phyloP scores from a whole-genome alignment of 2,113 vertebrate genomes.

The Odontesthes bonariensis region DNA sequence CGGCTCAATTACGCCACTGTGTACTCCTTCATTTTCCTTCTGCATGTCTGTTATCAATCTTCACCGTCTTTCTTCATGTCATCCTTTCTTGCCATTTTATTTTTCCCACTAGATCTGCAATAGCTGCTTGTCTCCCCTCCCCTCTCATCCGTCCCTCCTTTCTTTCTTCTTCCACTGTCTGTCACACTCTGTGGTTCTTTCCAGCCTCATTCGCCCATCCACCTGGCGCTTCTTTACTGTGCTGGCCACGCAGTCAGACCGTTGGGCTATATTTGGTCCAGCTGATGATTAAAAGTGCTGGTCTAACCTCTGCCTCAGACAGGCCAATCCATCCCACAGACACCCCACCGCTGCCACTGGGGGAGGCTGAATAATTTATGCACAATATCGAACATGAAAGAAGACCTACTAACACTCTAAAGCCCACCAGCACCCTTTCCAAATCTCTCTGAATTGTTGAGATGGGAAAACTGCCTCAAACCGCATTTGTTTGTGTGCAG shows the following conservation, averaged over 20 bases:
- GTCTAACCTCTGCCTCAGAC: slow-evolving; percentile 83
- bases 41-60: slow-evolving; percentile 38
- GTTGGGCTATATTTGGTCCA: slow-evolving; percentile 81
- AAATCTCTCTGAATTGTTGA: slow-evolving; percentile 58
- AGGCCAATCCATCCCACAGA: slow-evolving; percentile 86
- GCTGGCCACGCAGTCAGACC: slow-evolving; percentile 58
- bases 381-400: slow-evolving; percentile 87
- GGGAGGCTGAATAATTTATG: slow-evolving; percentile 86
- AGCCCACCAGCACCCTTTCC: slow-evolving; percentile 64
- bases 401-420: slow-evolving; percentile 78
- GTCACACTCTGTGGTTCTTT: slow-evolving; percentile 29
- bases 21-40: slow-evolving; percentile 62
- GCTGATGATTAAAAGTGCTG: slow-evolving; percentile 85
- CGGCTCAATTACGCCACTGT: slow-evolving; percentile 61
- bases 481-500: slow-evolving; percentile 45
- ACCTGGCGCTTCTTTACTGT: slow-evolving; percentile 41
- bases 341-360: slow-evolving; percentile 73
- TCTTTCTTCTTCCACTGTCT: slow-evolving; percentile 2
- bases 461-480: slow-evolving; percentile 53
- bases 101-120: slow-evolving; percentile 37
- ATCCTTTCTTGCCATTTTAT: slow-evolving; percentile 6
- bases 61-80: slow-evolving; percentile 9
- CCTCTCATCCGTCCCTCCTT: slow-evolving; percentile 21
- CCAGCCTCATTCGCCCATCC: slow-evolving; percentile 35
- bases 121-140: slow-evolving; percentile 50